Conservation (phyloP, 2,113 vertebrate species). For the Mus pahari region DNA sequence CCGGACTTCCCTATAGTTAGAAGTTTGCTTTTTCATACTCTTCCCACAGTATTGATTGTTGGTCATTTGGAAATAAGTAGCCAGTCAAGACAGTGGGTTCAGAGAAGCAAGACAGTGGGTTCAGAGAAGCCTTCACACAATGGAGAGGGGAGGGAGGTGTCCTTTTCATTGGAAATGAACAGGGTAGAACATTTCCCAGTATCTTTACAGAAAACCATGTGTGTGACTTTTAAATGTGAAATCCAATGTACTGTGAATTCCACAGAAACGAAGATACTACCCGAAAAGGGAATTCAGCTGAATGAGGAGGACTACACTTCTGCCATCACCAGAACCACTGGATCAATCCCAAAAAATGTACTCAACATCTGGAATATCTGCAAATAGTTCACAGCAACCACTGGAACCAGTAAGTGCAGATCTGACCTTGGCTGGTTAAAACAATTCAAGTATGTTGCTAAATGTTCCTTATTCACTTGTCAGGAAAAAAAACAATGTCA, state of each 20-base stretch:
- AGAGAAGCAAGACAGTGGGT: neutral
- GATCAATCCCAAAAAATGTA: neutral
- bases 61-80: neutral
- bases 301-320: rapidly evolving
- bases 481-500: too few relatives aligned
- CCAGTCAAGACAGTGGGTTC: neutral
- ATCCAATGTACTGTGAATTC: neutral
- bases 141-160: rapidly evolving
- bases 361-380: too few relatives aligned
- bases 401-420: neutral
- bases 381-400: neutral
- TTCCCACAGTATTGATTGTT: neutral
- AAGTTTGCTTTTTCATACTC: neutral
- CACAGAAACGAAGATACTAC: too few relatives aligned
- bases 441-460: neutral
- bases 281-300: too few relatives aligned
- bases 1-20: rapidly evolving
- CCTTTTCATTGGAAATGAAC: neutral
- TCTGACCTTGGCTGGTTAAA: neutral
- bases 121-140: neutral
- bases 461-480: neutral
- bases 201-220: neutral
- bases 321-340: too few relatives aligned
- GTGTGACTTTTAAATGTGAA: neutral
- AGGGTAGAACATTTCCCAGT: neutral